Conservation (phyloP, 2,797 vertebrate species). For the Urocyon cinereoargenteus region DNA sequence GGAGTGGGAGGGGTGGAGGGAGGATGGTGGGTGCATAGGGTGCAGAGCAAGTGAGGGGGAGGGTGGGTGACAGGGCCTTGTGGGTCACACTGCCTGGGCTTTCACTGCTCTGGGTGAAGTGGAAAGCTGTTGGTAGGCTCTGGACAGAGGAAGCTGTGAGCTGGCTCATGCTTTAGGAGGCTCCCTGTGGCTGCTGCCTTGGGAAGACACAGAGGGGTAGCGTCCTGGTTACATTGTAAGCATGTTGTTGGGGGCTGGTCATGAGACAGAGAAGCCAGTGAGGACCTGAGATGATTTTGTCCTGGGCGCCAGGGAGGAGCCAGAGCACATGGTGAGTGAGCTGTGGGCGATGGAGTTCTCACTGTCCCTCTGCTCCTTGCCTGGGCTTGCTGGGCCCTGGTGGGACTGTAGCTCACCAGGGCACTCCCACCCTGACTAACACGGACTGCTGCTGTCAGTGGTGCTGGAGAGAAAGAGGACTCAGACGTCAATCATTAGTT, state of each 20-base stretch:
- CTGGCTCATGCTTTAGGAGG: neutral
- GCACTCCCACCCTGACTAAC: neutral
- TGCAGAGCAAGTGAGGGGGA: neutral
- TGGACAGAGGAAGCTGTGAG: accelerated
- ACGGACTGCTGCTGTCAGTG: too few relatives aligned
- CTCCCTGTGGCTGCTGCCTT: too few relatives aligned
- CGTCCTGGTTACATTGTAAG: neutral
- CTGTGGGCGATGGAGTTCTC: too few relatives aligned
- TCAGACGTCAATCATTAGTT: neutral
- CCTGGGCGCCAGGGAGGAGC: neutral
- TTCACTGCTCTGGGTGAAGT: neutral
- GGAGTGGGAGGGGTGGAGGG: neutral
- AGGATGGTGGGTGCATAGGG: accelerated
- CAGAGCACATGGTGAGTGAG: neutral
- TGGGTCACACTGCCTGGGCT: neutral
- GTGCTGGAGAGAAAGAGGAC: neutral
- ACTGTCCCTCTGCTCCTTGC: neutral
- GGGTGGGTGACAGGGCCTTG: too few relatives aligned
- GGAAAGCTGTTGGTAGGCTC: neutral
- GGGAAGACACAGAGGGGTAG: neutral
- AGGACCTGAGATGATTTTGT: neutral
- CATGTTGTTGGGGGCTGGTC: neutral
- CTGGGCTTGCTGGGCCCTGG: neutral
- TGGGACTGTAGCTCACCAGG: neutral
- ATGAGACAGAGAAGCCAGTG: neutral